Conservation (phyloP, 2,113 vertebrate genomes). For the Lota lota region DNA sequence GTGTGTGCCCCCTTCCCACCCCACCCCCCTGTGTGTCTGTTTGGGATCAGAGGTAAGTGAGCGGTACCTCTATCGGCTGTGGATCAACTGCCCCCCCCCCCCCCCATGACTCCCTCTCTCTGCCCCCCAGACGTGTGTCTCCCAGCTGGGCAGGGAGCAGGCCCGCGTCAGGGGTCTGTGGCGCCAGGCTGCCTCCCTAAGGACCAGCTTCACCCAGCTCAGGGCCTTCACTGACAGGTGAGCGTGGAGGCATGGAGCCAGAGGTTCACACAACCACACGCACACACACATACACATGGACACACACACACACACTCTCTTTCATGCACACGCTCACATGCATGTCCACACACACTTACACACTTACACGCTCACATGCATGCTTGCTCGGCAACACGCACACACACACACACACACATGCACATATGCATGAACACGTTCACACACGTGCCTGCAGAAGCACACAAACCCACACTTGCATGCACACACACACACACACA, state of each 20-base stretch:
- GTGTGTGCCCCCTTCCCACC: background rate
- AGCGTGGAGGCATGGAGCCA: slow-evolving; percentile 10
- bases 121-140: slow-evolving; percentile 46
- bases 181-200: slow-evolving; percentile 76
- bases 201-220: slow-evolving; percentile 69
- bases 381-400: too few species aligned
- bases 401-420: too few species aligned
- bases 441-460: too few species aligned
- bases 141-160: slow-evolving; percentile 48
- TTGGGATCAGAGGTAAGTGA: slow-evolving; percentile 50
- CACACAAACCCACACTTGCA: too few species aligned
- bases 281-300: background rate
- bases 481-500: background rate
- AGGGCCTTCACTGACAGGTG: slow-evolving; percentile 68
- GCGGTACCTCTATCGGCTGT: slow-evolving; percentile 39
- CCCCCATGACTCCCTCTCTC: slow-evolving; percentile 17
- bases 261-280: background rate
- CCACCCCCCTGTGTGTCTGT: slow-evolving; percentile 29
- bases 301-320: too few species aligned
- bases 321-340: too few species aligned
- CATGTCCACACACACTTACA: background rate
- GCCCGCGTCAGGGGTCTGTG: slow-evolving; percentile 65
- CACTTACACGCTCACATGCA: too few species aligned
- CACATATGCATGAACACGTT: too few species aligned
- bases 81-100: slow-evolving; percentile 2